Base-by-base conservation (phyloP, 1,140 invertebrate genomes). In the Cotesia glomerata region DNA sequence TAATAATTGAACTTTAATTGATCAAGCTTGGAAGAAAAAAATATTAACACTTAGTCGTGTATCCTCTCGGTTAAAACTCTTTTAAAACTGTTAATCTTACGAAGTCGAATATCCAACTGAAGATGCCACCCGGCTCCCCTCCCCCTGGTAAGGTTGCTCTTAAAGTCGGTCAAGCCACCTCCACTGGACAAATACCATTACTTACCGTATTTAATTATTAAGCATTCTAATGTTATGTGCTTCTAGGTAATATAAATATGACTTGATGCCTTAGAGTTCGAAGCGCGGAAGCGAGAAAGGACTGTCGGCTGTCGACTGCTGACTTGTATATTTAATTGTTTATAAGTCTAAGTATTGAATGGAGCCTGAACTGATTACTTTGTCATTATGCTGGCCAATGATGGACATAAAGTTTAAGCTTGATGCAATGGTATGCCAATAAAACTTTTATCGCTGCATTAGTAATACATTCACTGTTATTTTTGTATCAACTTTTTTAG, bases 81-180 rank as follows among this genome's bases (percentile, higher is more conserved):
- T 85, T 85, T 85, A 83, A 75, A 81, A 83, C 83, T 85, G 82
- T 86, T 83, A 82, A 82, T 84, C 84, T 86, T 83, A 80, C 84
- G 82, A 78, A 84, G 84, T 82, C 83, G 83, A 85, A 85, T 86
- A 84, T 83, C 79, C 82, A 84, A 86, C 84, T 86, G 84, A 85
- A 84, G 84, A 85, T 86, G 81, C 81, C 81, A 77, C 82, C 80
- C 78, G 81, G 82, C 80, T 84, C 81, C 84, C 83, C 83, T 82
- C 81, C 77, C 74, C 74, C 18, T 49, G 73, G 39, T 73, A 81
- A 81, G 78, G 79, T 81, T 80, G 79, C 82, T 82, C 80, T 74
- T 80, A 82, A 86, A 85, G 84, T 85, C 84, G 84, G 84, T 86
- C 84, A 83, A 68, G 62, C 66, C 80, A 81, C 83, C 83, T 80